Base-by-base conservation (phyloP, 30 jellyfish, hydroid and myxozoan genomes). In the Chironex yamaguchii region DNA sequence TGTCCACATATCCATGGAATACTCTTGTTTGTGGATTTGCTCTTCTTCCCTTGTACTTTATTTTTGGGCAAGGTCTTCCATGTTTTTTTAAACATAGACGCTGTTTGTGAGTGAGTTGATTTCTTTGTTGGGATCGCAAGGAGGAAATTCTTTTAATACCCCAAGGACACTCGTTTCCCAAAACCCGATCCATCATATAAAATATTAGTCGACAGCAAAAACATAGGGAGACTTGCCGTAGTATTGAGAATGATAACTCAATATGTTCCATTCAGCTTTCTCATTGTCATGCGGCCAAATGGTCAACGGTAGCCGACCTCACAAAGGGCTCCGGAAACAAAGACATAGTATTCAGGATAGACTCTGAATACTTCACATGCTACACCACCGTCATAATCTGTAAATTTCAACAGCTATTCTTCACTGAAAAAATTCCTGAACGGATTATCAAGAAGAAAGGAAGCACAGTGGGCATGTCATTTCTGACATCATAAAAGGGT, bases 1-100 rank as follows among this genome's bases (percentile, higher is more conserved):
- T 77, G 66, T 17, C 79, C 88, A 52, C 79, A 76, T 52, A 76
- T 76, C 80, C 88, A 76, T 13, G 88, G 30, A 76, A 76, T 25
- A 76, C 32, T 11, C 12, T 76, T 77, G 30, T 49, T 51, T 31
- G 34, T 50, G 25, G 80, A 76, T 21, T 31, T 36, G 30, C 88
- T 76, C 34, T 49, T 52, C 88, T 76, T 29, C 80, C 88, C 62
- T 12, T 34, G 34, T 76, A 76, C 63, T 52, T 76, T 76, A 76
- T 76, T 76, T 67, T 50, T 29, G 78, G 78, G 22, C 79, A 49
- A 20, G 88, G 88, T 31, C 88, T 50, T 49, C 88, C 88, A 52
- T 76, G 65, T 52, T 76, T 76, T 54, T 76, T 76, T 0, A 76
- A 35, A 29, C 78, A 21, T 64, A 76, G 67, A 27, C 49, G 77